A percentile compares a stretch with the other conserved stretches of the same genome.
Evolutionary conservation across 2,113 vertebrate species (phyloP).

Genomic region (Eublepharis macularius): DNA sequence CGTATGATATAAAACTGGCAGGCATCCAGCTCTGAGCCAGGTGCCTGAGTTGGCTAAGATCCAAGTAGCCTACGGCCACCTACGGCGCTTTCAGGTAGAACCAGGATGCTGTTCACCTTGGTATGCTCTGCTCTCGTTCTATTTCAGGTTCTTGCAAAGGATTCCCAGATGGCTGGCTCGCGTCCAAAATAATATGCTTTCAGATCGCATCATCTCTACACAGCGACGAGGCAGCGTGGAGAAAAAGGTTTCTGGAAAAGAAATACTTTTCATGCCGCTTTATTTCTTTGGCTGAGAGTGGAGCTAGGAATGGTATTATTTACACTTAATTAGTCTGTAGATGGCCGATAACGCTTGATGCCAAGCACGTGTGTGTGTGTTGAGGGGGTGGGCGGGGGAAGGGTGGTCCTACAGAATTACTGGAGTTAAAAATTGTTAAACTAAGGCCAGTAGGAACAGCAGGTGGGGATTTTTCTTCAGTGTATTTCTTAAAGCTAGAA

Average conservation of each 20-base stretch:
- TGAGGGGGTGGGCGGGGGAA: neutral
- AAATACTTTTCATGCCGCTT: constrained; percentile 8
- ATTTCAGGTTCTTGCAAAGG: constrained; percentile 71
- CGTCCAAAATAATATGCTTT: constrained; percentile 60
- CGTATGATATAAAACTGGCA: constrained; percentile 72
- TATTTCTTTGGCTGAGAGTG: constrained; percentile 27
- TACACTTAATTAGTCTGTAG: constrained; percentile 29
- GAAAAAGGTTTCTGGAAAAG: constrained; percentile 34
- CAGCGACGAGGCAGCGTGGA: constrained; percentile 47
- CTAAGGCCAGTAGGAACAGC: neutral
- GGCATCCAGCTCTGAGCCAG: constrained; percentile 76
- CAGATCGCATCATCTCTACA: constrained; percentile 42
- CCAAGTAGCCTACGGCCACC: constrained; percentile 82
- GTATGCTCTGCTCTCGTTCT: constrained; percentile 59
- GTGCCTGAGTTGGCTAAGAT: constrained; percentile 78
- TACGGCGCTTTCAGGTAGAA: constrained; percentile 75
- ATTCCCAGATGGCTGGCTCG: constrained; percentile 76
- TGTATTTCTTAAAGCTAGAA: too few relatives aligned
- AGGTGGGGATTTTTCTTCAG: too few relatives aligned
- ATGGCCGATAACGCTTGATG: constrained; percentile 8
- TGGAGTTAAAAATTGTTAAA: neutral
- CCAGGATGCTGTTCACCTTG: constrained; percentile 69
- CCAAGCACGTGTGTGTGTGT: neutral
- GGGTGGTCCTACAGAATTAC: neutral
- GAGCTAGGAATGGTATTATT: constrained; percentile 10